Conservation (phyloP, 1,140 invertebrate species). For the Eriosoma lanigerum region DNA sequence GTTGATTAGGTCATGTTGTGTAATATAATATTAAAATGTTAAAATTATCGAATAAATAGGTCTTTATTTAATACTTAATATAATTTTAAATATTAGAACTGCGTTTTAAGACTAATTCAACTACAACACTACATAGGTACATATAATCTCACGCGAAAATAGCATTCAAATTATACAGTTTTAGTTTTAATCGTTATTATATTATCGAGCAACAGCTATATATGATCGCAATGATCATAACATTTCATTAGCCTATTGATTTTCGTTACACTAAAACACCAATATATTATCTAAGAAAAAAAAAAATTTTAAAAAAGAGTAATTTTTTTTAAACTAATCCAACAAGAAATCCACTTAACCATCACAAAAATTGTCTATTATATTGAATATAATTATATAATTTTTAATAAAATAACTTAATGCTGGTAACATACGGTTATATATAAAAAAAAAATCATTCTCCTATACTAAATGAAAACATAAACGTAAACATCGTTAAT, state of each 20-base stretch:
- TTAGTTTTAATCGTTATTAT: too few species aligned
- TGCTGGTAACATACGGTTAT: slow-evolving; percentile 4
- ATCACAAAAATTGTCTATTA: slow-evolving; percentile 6
- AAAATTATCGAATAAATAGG: slow-evolving; percentile 16
- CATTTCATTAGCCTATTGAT: slow-evolving; percentile 11
- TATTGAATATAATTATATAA: background rate
- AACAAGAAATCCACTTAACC: background rate
- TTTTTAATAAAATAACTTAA: too few species aligned
- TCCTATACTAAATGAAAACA: background rate
- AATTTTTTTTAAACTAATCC: background rate
- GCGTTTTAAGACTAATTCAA: background rate
- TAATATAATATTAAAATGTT: background rate
- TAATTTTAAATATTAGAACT: background rate
- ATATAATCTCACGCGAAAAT: slow-evolving; percentile 13
- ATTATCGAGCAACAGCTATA: too few species aligned
- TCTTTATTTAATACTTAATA: background rate
- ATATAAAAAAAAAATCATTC: background rate
- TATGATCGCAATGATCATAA: too few species aligned
- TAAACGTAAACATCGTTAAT: too few species aligned
- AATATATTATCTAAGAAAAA: background rate
- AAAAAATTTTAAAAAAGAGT: background rate
- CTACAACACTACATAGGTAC: background rate
- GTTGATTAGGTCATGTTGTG: background rate
- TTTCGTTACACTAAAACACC: slow-evolving; percentile 11
- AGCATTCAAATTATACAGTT: background rate